Base-by-base conservation (phyloP, 2,797 vertebrate species). In the Diplodus puntazzo region DNA sequence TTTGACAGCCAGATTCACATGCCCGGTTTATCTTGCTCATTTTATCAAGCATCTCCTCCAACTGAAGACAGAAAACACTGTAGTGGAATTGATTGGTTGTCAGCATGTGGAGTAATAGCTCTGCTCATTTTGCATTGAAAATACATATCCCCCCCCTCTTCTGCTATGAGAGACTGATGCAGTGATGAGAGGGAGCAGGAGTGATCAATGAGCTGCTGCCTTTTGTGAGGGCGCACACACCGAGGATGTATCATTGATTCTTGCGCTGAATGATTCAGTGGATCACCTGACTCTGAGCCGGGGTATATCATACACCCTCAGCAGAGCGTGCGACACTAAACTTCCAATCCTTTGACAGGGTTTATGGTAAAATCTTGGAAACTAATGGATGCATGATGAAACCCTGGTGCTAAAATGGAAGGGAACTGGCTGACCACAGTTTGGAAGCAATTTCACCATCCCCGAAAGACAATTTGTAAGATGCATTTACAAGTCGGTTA, bases 51-150 rank as follows among this genome's bases (percentile, higher is more conserved):
- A 71, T 77, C 83, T 85, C 69, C 67, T 88, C 78, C 79, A 76
- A 69, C 81, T 68, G 77, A 81, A 85, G 80, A 88, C 82, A 88
- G 90, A 90, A 89, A 87, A 87, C 87, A 82, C 75, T 83, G 81
- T 81, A 53, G 84, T 78, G 76, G 67, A 89, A 94, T 92, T 91
- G 92, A 93, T 91, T 91, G 87, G 82, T 85, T 91, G 92, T 92
- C 92, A 88, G 81, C 81, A 64, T 87, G 83, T 48, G 30, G 82
- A 88, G 79, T 89, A 89, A 91, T 88, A 83, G 77, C 86, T 70
- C 53, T 80, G 69, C 77, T 91, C 84, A 88, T 92, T 92, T 91
- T 84, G 80, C 64, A 84, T 70, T 69, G 83, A 85, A 88, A 89
- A 86, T 90, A 86, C 72, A 88, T 81, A 91, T 89, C 67, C 72